Base-by-base conservation (phyloP, 92 coral and sea anemone genomes). In the Phenganax stokvisi region DNA sequence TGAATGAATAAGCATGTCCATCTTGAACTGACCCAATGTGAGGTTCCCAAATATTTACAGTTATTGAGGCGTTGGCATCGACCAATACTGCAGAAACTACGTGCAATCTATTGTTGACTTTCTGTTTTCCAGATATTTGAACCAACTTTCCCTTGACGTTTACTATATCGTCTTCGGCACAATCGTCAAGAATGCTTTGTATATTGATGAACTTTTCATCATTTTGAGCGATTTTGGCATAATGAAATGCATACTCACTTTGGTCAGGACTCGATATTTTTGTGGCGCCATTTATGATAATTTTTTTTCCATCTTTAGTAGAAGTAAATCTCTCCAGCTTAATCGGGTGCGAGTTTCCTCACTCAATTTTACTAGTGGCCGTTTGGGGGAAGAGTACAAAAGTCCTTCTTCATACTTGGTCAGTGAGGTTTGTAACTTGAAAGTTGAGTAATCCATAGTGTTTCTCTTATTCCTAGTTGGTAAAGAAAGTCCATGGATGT, bases 21-120 rank as follows among this genome's bases (percentile, higher is more conserved):
- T 85, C 75, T 85, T 72, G 63, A 85, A 85, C 71, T 74, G 84
- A 72, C 54, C 80, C 58, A 58, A 76, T 66, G 81, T 85, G 88
- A 57, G 86, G 88, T 54, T 74, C 30, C 88, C 88, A 85, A 52
- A 81, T 85, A 85, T 81, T 74, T 80, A 80, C 81, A 54, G 80
- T 67, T 28, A 81, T 85, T 25, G 85, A 63, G 68, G 74, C 74
- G 55, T 70, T 72, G 74, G 86, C 86, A 75, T 85, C 86, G 76
- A 84, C 72, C 79, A 85, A 85, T 71, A 85, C 74, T 80, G 86
- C 88, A 74, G 86, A 85, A 67, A 77, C 85, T 69, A 85, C 80
- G 55, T 85, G 63, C 61, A 57, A 85, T 58, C 72, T 60, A 64
- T 64, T 37, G 16, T 85, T 85, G 72, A 68, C 73, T 74, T 74